Base-by-base conservation (phyloP, 2,888 invertebrate species). In the Argyra leucocephala region DNA sequence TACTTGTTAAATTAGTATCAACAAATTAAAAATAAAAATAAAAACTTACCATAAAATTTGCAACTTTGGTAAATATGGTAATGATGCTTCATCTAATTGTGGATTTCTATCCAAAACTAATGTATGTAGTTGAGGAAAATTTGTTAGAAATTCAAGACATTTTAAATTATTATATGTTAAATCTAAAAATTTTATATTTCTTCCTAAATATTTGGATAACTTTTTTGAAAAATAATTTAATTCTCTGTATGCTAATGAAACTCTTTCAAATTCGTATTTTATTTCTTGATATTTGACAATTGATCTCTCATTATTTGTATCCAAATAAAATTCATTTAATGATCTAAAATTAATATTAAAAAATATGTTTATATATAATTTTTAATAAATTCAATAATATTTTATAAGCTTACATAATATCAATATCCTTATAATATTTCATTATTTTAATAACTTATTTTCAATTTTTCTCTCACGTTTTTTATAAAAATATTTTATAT, bases 91-190 rank as follows among this genome's bases (percentile, higher is more conserved):
- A 37, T 88, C 85, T 21, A 85, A 85, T 65, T 91, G 84, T 1
- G 83, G 83, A 75, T 93, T 93, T 73, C 88, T 86, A 77, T 93
- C 93, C 68, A 90, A 83, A 71, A 92, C 89, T 18, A 92, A 77
- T 0, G 89, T 88, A 7, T 86, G 86, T 64, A 92, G 76, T 68
- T 84, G 82, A 63, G 83, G 84, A 77, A 91, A 90, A 72, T 86
- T 83, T 1, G 82, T 81, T 57, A 92, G 76, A 69, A 88, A 88
- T 69, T 86, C 84, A 67, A 91, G 80, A 76, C 88, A 87, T 65
- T 88, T 91, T 67, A 88, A 84, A 74, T 84, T 83, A 72, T 89
- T 89, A 72, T 88, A 82, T 71, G 87, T 88, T 64, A 89, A 82
- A 75, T 89, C 89, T 71, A 89, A 76, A 69, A 86, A 86, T 73